phyloP scores from a whole-genome alignment of 2,113 vertebrate species.

The Hepsetus odoe region DNA sequence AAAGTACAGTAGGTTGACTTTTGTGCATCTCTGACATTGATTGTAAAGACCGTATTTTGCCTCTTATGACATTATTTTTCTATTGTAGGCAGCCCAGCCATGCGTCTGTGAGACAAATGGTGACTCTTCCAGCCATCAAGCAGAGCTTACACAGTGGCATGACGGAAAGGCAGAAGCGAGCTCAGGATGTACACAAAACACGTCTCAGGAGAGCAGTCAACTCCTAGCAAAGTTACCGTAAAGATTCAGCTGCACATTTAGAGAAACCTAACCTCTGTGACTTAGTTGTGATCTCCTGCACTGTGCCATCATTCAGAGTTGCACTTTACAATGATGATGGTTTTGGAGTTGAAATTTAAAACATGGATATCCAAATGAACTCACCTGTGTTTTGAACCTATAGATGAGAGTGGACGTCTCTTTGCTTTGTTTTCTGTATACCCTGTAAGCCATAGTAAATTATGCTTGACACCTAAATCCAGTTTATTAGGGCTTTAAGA shows the following conservation, averaged over 20 bases:
- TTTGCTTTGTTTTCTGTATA: neutral
- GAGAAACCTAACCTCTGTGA: neutral
- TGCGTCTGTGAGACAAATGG: constrained; percentile 32
- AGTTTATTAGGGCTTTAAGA: neutral
- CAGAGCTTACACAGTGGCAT: constrained; percentile 62
- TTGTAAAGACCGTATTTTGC: neutral
- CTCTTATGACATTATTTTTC: neutral
- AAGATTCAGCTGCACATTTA: neutral
- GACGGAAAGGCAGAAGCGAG: constrained; percentile 63
- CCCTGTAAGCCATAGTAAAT: constrained; percentile 10
- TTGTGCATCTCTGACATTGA: neutral
- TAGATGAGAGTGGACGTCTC: neutral
- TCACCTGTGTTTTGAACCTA: neutral
- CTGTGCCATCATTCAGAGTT: neutral
- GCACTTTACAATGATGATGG: too few species aligned
- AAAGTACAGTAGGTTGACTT: constrained; percentile 65
- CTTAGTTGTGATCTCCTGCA: neutral
- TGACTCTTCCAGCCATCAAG: constrained; percentile 68
- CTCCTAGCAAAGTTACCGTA: neutral
- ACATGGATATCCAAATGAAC: neutral
- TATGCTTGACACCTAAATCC: neutral
- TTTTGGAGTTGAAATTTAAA: too few species aligned
- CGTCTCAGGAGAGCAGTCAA: constrained; percentile 51
- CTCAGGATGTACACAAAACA: constrained; percentile 63
- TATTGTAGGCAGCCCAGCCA: constrained; percentile 31